Base-by-base conservation (phyloP, 1,140 invertebrate genomes). In the Grapholita molesta region DNA sequence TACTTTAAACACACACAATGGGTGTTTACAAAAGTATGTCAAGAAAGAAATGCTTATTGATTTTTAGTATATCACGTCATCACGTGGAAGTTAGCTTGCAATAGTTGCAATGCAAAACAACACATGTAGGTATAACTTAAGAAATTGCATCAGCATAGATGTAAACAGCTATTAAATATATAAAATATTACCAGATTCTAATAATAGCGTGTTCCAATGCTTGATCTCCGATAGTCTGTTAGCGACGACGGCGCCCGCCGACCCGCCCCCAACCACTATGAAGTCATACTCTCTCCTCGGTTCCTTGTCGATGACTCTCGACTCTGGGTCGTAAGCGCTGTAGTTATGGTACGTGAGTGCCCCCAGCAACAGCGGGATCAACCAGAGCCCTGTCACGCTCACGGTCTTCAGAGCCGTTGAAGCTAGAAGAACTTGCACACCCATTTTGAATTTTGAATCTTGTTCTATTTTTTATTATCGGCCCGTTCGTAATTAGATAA, bases 191-290 rank as follows among this genome's bases (percentile, higher is more conserved):
- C 91, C 91, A 6, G 97, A 97, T 92, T 99, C 98, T 23, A 99
- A 85, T 0, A 99, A 92, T 18, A 99, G 92, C 0, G 98, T 95
- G 68, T 94, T 96, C 96, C 96, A 97, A 53, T 95, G 92, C 5
- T 94, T 88, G 11, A 96, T 88, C 84, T 99, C 98, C 0, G 96
- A 96, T 24, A 99, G 90, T 9, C 98, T 94, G 79, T 95, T 98
- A 0, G 98, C 98, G 0, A 99, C 93, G 3, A 99, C 98, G 0
- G 97, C 97, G 0, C 98, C 98, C 0, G 97, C 97, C 0, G 97
- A 98, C 1, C 98, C 98, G 1, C 96, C 98, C 2, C 98, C 98
- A 11, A 99, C 93, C 28, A 97, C 93, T 0, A 98, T 93, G 77
- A 97, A 97, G 80, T 98, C 97, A 80, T 98, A 98, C 74, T 97